These are phyloP conservation scores for Rhodinocichla rosea DNA, from an alignment of 2,113 vertebrate genomes.

Conservation along the genomic window DNA sequence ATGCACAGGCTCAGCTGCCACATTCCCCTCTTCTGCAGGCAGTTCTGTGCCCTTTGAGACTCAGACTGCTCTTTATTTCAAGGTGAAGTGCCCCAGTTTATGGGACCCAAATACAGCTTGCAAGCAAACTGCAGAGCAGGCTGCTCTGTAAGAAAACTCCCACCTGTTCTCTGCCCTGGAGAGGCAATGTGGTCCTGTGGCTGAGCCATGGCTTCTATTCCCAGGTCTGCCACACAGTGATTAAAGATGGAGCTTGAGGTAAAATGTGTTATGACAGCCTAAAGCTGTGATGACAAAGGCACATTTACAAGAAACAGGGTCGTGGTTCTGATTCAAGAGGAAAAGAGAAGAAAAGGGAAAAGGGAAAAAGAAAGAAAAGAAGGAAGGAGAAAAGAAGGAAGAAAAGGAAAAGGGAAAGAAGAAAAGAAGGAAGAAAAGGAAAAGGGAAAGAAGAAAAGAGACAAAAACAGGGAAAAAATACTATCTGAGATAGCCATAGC, in stretches of 20 bases:
- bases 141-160: not conserved
- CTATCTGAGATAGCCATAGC: not conserved
- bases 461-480: not conserved
- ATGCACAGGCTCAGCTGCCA: not conserved
- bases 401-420: too few relatives aligned
- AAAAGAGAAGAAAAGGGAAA: not conserved
- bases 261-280: not conserved
- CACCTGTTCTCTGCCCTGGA: not conserved
- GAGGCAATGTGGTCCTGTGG: not conserved
- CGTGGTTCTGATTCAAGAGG: fast-evolving
- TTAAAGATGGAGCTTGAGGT: constrained; percentile 7
- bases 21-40: not conserved
- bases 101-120: not conserved
- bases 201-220: not conserved
- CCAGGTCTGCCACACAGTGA: not conserved
- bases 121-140: not conserved
- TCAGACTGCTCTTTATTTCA: not conserved
- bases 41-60: not conserved
- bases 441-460: too few relatives aligned
- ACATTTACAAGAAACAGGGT: constrained; percentile 1
- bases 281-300: not conserved
- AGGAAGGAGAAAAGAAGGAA: fast-evolving
- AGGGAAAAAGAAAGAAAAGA: too few relatives aligned
- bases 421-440: fast-evolving
- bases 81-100: not conserved